phyloP scores from a whole-genome alignment of 2,113 vertebrate genomes.

The Chaenogobius annularis region DNA sequence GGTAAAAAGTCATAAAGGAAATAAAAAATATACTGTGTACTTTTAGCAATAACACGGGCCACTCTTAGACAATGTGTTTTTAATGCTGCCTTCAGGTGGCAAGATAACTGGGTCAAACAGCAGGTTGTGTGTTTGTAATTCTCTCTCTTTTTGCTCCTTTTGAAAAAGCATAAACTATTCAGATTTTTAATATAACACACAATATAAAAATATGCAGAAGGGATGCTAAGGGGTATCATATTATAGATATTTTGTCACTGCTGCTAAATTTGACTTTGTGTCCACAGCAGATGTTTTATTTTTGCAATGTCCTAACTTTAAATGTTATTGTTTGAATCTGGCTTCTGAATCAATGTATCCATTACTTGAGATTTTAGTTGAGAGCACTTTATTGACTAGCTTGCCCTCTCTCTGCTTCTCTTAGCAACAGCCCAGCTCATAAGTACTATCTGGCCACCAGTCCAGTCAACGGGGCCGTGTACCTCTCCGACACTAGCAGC shows the following conservation, averaged over 20 bases:
- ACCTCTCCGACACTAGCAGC: conserved; percentile 96
- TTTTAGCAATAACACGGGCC: conserved; percentile 13
- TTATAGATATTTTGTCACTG: conserved; percentile 41
- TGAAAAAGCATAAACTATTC: neutral
- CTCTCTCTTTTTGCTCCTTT: neutral
- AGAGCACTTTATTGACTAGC: conserved; percentile 55
- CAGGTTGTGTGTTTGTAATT: neutral
- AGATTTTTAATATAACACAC: neutral
- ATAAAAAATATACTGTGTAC: conserved; percentile 24
- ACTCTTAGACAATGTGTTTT: conserved; percentile 7
- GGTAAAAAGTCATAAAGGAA: conserved; percentile 16
- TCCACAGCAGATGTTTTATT: conserved; percentile 46
- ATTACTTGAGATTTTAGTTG: conserved; percentile 58
- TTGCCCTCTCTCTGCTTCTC: conserved; percentile 16
- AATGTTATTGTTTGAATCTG: conserved; percentile 58
- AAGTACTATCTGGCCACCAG: conserved; percentile 97
- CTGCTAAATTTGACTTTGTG: conserved; percentile 46
- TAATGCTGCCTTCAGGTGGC: conserved; percentile 12
- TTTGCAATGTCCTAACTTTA: conserved; percentile 49
- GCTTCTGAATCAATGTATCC: conserved; percentile 65
- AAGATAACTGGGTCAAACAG: conserved; percentile 12
- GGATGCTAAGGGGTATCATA: neutral
- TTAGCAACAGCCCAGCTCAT: conserved; percentile 93
- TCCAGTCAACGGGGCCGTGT: conserved; percentile 87
- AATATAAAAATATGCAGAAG: neutral